phyloP scores from a whole-genome alignment of 2,113 vertebrate genomes.

The Hippocampus zosterae region DNA sequence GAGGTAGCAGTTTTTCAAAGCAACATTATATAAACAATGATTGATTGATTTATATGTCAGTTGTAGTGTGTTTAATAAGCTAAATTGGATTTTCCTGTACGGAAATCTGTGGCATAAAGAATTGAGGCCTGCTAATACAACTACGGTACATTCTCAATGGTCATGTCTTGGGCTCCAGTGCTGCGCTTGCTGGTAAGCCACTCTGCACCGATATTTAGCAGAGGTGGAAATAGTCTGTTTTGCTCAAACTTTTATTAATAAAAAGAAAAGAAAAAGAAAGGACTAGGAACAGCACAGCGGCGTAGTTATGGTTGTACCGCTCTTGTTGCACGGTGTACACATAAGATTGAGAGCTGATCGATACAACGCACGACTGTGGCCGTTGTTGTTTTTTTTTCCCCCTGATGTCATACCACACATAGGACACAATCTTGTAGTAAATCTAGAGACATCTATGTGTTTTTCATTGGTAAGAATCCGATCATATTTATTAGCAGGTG shows the following conservation, averaged over 20 bases:
- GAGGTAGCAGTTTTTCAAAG: too few relatives aligned
- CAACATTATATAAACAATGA: too few relatives aligned
- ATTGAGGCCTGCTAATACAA: conserved; percentile 54
- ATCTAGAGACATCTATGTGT: conserved; percentile 20
- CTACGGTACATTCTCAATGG: conserved; percentile 66
- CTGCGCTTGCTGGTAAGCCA: conserved; percentile 47
- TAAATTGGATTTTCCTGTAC: too few relatives aligned
- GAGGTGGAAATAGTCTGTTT: background rate
- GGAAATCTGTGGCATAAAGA: background rate
- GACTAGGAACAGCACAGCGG: conserved; percentile 25
- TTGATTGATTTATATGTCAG: too few relatives aligned
- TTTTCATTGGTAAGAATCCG: conserved; percentile 8
- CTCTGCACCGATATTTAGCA: conserved; percentile 47
- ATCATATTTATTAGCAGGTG: conserved; percentile 8
- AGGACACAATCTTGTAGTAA: conserved; percentile 10
- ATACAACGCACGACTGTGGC: conserved; percentile 42
- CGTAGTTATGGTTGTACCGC: conserved; percentile 40
- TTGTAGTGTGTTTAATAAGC: too few relatives aligned
- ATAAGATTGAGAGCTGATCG: conserved; percentile 50
- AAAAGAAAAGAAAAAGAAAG: background rate
- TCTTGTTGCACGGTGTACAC: conserved; percentile 58
- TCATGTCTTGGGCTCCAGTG: conserved; percentile 39
- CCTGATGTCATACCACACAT: conserved; percentile 22
- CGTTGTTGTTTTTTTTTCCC: conserved; percentile 32
- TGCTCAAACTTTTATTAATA: background rate